phyloP scores from a whole-genome alignment of 2,888 invertebrate species.

The Cartodere bifasciata region DNA sequence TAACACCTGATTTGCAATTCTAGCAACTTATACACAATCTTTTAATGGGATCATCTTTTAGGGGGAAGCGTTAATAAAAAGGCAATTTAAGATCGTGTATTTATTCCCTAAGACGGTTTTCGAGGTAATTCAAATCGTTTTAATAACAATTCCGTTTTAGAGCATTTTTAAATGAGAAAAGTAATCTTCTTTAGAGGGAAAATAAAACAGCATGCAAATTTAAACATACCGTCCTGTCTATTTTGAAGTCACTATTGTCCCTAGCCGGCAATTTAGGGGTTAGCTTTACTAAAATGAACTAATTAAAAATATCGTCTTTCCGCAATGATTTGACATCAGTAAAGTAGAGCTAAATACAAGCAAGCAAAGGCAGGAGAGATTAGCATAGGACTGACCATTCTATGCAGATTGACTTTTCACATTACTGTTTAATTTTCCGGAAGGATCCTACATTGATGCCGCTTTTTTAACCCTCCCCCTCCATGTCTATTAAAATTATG shows the following conservation, averaged over 20 bases:
- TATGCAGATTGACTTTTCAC: slow-evolving; percentile 24
- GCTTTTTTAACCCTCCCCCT: slow-evolving; percentile 20
- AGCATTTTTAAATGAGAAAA: no score
- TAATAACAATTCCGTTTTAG: no score
- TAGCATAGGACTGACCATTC: slow-evolving; percentile 24
- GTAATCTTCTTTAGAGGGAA: no score
- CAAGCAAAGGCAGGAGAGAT: slow-evolving; percentile 17
- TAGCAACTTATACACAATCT: no score
- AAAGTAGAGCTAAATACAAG: slow-evolving; percentile 17
- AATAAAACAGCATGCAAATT: slow-evolving; percentile 2
- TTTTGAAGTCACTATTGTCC: slow-evolving; percentile 7
- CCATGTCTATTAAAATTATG: slow-evolving; percentile 31
- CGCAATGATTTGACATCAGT: slow-evolving; percentile 19
- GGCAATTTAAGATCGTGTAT: no score
- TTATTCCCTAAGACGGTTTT: no score
- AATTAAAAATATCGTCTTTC: slow-evolving; percentile 20
- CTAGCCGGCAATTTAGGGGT: slow-evolving; percentile 15
- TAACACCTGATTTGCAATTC: no score
- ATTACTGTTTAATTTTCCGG: slow-evolving; percentile 28
- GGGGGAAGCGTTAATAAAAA: no score
- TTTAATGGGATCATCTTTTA: no score
- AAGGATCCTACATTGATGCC: slow-evolving; percentile 25
- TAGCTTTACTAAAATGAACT: slow-evolving; percentile 15
- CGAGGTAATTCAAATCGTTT: no score
- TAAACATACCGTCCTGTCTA: neutral